A percentile compares a stretch with the other conserved stretches of the same genome.
phyloP scores from a whole-genome alignment of 2,888 invertebrate species.

The Dolomedes plantarius region DNA sequence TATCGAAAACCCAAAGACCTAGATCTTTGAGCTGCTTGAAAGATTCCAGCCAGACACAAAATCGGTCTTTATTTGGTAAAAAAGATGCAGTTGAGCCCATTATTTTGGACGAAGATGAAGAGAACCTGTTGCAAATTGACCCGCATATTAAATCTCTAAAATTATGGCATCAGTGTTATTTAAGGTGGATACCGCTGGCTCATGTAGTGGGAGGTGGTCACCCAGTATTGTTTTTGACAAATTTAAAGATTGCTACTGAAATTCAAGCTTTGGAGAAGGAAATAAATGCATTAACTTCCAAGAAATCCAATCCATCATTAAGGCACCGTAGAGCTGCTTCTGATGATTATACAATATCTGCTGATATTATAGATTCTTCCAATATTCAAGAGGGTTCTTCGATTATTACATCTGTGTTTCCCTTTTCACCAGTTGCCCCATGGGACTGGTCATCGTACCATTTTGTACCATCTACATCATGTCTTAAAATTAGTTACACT shows the following conservation, averaged over 20 bases:
- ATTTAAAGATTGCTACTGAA: conserved; percentile 77
- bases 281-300: conserved; percentile 48
- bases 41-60: conserved; percentile 53
- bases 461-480: conserved; percentile 69
- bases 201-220: conserved; percentile 85
- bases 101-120: conserved; percentile 49
- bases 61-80: conserved; percentile 36
- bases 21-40: conserved; percentile 55
- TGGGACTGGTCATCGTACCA: conserved; percentile 67
- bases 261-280: conserved; percentile 75
- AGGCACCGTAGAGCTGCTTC: conserved; percentile 67
- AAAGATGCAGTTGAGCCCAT: conserved; percentile 34
- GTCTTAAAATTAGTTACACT: conserved; percentile 63
- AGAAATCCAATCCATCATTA: conserved; percentile 33
- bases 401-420: conserved; percentile 74
- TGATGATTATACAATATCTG: conserved; percentile 70
- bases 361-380: conserved; percentile 59
- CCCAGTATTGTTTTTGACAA: conserved; percentile 77
- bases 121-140: conserved; percentile 63
- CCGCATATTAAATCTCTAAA: conserved; percentile 79
- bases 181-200: conserved; percentile 89
- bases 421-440: conserved; percentile 73
- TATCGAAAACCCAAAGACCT: conserved; percentile 46
- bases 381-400: conserved; percentile 52
- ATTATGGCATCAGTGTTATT: conserved; percentile 92